Base-by-base conservation (phyloP, 2,113 vertebrate genomes). In the Neofelis nebulosa region DNA sequence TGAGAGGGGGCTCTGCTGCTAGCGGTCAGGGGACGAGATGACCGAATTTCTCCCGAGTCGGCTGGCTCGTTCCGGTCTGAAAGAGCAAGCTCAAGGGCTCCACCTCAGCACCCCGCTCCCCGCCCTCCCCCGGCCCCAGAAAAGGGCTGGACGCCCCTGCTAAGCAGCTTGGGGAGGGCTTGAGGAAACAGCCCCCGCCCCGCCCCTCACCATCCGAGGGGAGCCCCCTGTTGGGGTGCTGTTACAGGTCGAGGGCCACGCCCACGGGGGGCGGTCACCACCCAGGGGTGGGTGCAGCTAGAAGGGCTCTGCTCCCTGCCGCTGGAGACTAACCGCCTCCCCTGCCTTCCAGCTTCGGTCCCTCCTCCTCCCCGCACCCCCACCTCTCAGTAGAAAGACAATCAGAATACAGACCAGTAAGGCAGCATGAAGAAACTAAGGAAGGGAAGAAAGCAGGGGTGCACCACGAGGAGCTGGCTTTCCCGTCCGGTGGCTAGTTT, bases 331-430 rank as follows among this genome's bases (percentile, higher is more conserved):
- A 1, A 1, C 9, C 25, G 9, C 48, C 31, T n/a, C 33, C 7
- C 9, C 38, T 74, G 25, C 74, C 69, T 61, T 11, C 23, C 23
- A 57, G 63, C 61, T 33, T 50, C 31, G 0, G 2, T 55, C 10
- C 3, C 19, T 41, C 80, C 31, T 18, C 27, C 66, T 52, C 69
- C 10, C 38, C 19, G 3, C 12, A 7, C 18, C 16, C 66, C 45
- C 33, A 38, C 48, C 27, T 16, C 2, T 0, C 41, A 52, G 66
- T 79, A 83, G 41, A 33, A 41, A 13, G 98, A 98, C 98, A 98
- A 98, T 98, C 97, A 96, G 89, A 81, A 73, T 7, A 33, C 25
- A 79, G 14, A 65, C 66, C 81, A 52, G 12, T 16, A 31, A 89
- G 66, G 87, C 93, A 85, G 89, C 57, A 16, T 12, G 65, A 81